Percentiles rank a stretch among this genome's conserved stretches.
Conservation (phyloP, 2,113 vertebrate genomes). For the Hemibagrus wyckioides region DNA sequence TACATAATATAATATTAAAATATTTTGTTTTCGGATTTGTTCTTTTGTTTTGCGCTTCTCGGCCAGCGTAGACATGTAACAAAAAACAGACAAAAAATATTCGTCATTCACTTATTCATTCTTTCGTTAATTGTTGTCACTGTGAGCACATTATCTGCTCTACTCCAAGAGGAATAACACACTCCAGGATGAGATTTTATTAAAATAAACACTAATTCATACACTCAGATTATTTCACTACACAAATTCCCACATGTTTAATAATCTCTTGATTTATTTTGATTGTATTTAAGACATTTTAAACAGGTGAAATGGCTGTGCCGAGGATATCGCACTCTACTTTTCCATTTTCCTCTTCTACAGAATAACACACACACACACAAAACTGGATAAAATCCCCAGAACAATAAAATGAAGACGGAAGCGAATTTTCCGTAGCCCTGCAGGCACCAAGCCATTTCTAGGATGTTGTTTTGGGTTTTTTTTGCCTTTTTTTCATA, state of each 20-base stretch:
- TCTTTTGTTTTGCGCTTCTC: too few relatives aligned
- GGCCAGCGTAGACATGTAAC: too few relatives aligned
- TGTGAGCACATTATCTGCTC: not conserved
- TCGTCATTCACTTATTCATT: too few relatives aligned
- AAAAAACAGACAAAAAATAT: too few relatives aligned
- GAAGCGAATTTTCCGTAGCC: conserved; percentile 9
- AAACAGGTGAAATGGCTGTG: not conserved
- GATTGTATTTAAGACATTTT: too few relatives aligned
- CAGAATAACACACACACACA: not conserved
- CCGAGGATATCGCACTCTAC: not conserved
- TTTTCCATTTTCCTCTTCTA: not conserved
- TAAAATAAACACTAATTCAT: not conserved
- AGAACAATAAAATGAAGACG: not conserved
- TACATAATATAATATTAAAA: too few relatives aligned
- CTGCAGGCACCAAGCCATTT: not conserved
- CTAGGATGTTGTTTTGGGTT: too few relatives aligned
- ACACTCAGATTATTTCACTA: not conserved
- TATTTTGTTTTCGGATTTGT: too few relatives aligned
- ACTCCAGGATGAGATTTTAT: not conserved
- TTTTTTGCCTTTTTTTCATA: conserved; percentile 1
- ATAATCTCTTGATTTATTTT: not conserved
- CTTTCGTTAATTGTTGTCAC: not conserved
- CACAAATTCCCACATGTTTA: not conserved
- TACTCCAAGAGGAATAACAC: not conserved
- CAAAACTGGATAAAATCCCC: not conserved